These are phyloP conservation scores for Brachyptera risi DNA, from an alignment of 2,888 invertebrate species.

Conservation along the genomic window DNA sequence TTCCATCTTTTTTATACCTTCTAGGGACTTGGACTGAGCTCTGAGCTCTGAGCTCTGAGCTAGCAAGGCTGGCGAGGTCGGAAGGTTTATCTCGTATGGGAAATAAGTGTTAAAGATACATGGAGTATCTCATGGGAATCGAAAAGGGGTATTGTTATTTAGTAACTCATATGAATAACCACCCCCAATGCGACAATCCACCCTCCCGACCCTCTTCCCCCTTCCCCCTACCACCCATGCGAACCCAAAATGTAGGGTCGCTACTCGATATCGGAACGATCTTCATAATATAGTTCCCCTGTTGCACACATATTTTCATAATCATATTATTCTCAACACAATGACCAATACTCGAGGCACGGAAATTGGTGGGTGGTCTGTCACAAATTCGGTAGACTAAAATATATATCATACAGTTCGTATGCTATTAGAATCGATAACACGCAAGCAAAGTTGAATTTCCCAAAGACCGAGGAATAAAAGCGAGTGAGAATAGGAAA, in stretches of 20 bases:
- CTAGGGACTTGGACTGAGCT: no score
- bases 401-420: conserved; percentile 1
- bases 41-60: neutral
- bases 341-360: neutral
- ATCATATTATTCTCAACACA: conserved; percentile 4
- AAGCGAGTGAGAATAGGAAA: no score
- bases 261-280: conserved; percentile 1
- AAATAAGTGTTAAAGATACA: conserved; percentile 19
- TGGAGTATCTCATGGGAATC: neutral
- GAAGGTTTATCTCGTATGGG: conserved; percentile 1
- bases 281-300: conserved; percentile 19
- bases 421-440: conserved; percentile 18
- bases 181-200: neutral
- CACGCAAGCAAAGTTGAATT: neutral
- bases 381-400: conserved; percentile 1
- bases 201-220: no score
- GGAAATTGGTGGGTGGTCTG: conserved; percentile 18
- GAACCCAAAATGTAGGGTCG: conserved; percentile 7
- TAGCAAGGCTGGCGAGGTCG: neutral
- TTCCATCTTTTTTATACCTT: no score
- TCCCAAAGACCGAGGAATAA: no score
- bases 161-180: conserved; percentile 7
- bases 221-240: neutral
- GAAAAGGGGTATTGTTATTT: conserved; percentile 17
- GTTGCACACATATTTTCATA: conserved; percentile 22